Conservation (phyloP, 2,113 vertebrate species). For the Paralichthys olivaceus region DNA sequence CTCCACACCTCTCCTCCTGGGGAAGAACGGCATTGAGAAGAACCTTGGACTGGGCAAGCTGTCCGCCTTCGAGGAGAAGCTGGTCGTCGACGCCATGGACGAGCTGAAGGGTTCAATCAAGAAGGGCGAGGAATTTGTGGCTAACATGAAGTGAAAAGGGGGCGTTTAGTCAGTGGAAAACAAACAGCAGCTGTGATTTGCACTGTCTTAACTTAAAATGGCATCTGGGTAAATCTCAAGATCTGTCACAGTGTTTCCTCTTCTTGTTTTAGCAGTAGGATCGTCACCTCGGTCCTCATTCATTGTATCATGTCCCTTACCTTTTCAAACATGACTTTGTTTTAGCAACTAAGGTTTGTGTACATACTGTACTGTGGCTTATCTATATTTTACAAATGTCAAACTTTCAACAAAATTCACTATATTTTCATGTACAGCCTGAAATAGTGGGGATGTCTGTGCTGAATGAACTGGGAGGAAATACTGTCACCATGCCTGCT, state of each 20-base stretch:
- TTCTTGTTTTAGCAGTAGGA: slow-evolving; percentile 35
- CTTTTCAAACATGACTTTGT: slow-evolving; percentile 33
- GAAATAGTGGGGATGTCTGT: slow-evolving; percentile 27
- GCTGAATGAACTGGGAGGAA: slow-evolving; percentile 57
- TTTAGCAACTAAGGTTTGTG: slow-evolving; percentile 32
- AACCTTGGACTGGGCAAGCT: slow-evolving; percentile 94
- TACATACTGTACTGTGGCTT: slow-evolving; percentile 58
- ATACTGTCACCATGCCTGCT: slow-evolving; percentile 62
- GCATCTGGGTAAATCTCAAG: slow-evolving; percentile 49
- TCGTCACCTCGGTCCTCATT: not conserved
- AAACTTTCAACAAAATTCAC: slow-evolving; percentile 20
- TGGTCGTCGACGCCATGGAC: slow-evolving; percentile 87
- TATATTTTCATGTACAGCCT: slow-evolving; percentile 60
- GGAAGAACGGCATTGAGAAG: slow-evolving; percentile 97
- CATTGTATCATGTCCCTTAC: not conserved
- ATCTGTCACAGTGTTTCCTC: slow-evolving; percentile 65
- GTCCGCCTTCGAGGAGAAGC: slow-evolving; percentile 93
- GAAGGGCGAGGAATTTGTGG: slow-evolving; percentile 96
- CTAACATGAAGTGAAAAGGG: slow-evolving; percentile 89
- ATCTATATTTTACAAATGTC: slow-evolving; percentile 55
- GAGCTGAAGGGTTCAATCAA: slow-evolving; percentile 97
- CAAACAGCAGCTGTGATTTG: slow-evolving; percentile 42
- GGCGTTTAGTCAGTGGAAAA: not conserved
- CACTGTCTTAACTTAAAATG: slow-evolving; percentile 46
- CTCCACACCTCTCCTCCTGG: slow-evolving; percentile 94